These are phyloP conservation scores for Gastracanthus pulcherrimus DNA, from an alignment of 2,888 invertebrate genomes.

Conservation along the genomic window DNA sequence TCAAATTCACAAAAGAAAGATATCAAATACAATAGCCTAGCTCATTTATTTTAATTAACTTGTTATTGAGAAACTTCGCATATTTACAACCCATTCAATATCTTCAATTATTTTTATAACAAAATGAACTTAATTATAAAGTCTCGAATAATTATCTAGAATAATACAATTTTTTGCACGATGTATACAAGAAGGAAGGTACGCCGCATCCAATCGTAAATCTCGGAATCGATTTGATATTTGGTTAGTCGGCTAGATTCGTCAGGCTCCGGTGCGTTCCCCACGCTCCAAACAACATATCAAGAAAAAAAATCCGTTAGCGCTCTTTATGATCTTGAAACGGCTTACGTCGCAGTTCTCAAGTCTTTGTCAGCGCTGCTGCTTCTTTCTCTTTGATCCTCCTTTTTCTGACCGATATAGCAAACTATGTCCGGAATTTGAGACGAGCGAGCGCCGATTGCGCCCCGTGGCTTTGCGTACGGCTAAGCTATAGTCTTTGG, in stretches of 20 bases:
- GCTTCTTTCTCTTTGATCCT: constrained; percentile 57
- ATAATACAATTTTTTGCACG: constrained; percentile 4
- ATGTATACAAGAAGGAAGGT: no score
- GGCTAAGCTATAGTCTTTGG: no score
- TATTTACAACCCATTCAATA: no score
- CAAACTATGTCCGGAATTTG: constrained; percentile 62
- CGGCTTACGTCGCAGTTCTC: constrained; percentile 38
- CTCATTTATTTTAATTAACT: neutral
- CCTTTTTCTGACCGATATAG: constrained; percentile 60
- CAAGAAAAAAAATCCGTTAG: constrained; percentile 58
- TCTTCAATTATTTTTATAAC: no score
- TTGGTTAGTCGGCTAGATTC: constrained; percentile 65
- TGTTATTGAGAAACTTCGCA: no score
- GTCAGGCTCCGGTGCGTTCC: constrained; percentile 56
- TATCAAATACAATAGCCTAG: neutral
- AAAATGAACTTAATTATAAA: no score
- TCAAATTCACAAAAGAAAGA: no score
- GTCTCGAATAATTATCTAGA: no score
- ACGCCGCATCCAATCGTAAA: constrained; percentile 58
- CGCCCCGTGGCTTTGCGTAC: neutral
- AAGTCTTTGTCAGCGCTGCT: constrained; percentile 37
- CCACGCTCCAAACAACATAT: constrained; percentile 52
- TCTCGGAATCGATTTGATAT: constrained; percentile 65
- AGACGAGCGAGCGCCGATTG: constrained; percentile 25
- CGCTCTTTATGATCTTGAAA: constrained; percentile 51